Evolutionary conservation across 1,140 invertebrate genomes (phyloP), one percentile per base, ranked within the genome.

Genomic region (Apocrypta bakeri): DNA sequence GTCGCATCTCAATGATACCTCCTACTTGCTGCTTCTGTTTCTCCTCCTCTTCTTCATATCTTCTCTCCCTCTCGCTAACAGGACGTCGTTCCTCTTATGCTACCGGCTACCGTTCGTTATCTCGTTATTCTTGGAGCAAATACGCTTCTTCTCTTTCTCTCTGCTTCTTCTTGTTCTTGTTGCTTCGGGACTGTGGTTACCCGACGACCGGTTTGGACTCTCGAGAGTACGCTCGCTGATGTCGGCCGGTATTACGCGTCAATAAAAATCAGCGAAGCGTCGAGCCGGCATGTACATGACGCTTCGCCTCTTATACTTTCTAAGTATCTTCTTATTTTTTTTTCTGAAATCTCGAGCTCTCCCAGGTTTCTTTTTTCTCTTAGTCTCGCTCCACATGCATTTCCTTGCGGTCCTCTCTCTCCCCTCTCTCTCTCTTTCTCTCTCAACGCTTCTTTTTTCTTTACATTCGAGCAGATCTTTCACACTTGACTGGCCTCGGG

Each of bases 251-350:
- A 86, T 88, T 86, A 86, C 87, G 81, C 86, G 84, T 87, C 85
- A 88, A 88, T 89, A 89, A 88, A 89, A 89, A 88, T 89, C 87
- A 87, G 73, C 85, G 84, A 81, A 85, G 85, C 87, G 68, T 79
- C 69, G 27, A 71, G 68, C 81, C 75, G 68, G 75, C 66, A 40
- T 71, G 83, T 86, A 83, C 77, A 74, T 74, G 64, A 85, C 84
- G 85, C 83, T 82, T 85, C 85, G 80, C 14, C 61, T 48, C 71
- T 72, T 7, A n/a, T 42, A 24, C 63, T 66, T 66, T 77, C 33
- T 66, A 64, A 66, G 75, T 77, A 66, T 40, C 79, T 82, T 81
- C 77, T 48, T 72, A 37, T 76, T 83, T 85, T 85, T 84, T 80
- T n/a, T 11, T 72, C 61, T n/a, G 25, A 25, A 25, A 64, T 66